Base-by-base conservation (phyloP, 2,888 invertebrate species). In the Lepidochitona cinerea region DNA sequence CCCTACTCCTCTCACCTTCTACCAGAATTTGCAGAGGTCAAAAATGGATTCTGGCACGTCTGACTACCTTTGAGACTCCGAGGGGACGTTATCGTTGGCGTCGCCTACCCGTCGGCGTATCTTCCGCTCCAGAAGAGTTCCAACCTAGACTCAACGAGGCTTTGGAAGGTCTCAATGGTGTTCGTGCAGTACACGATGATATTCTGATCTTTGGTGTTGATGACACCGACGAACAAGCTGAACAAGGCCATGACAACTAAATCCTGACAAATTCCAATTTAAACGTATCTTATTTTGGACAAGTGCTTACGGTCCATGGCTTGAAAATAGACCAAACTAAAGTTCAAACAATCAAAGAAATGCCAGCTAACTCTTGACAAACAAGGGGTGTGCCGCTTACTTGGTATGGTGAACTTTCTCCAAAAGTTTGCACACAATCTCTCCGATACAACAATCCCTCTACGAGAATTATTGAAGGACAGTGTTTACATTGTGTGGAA, bases 41-140 rank as follows among this genome's bases (percentile, higher is more conserved):
- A 75, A 33, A 72, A 76, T 52, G 73, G 74, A 12, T 79, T 76
- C 54, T 75, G 75, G 76, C 73, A 78, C 29, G 41, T 76, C 14
- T 79, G 1, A 83, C 81, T 18, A 81, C 76, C 14, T 79, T 81
- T 69, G 71, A 70, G 23, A 81, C 79, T 9, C 77, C 78, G 1
- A 80, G 73, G 65, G 80, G 79, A 4, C 37, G 80, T 37, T 83
- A 80, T 41, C 35, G 79, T 29, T 81, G 82, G 79, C 41, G 35
- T 0, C 64, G 75, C 35, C 66, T 78, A 14, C 72, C 76, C 7
- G 74, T 78, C 41, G 76, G 78, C 1, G 52, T 37, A 32, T 29
- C 32, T 32, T 76, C 72, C 9, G 73, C 64, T 14, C 23, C 75
- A 9, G 74, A 78, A 59, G 74, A 72, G n/a, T 78, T 78, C 52